Percentiles rank a stretch among this genome's conserved stretches.
Conservation (phyloP, 92 coral and sea anemone genomes). For the Paramuricea clavata region DNA sequence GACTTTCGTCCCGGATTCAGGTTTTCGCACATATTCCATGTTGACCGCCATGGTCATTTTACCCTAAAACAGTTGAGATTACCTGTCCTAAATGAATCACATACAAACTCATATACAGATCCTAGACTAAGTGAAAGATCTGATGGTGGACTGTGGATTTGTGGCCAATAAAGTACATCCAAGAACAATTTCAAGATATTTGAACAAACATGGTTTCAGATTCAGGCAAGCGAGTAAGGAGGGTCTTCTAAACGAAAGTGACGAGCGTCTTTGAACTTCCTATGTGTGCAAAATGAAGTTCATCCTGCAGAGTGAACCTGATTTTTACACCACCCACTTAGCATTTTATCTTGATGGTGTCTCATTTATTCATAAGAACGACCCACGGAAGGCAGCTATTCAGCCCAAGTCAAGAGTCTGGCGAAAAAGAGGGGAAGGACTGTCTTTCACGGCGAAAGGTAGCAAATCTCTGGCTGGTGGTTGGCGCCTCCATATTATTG, state of each 20-base stretch:
- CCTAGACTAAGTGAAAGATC: no score
- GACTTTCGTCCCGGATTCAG: no score
- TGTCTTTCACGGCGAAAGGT: constrained; percentile 65
- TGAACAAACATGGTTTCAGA: not conserved
- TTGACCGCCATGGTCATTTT: no score
- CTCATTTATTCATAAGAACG: no score
- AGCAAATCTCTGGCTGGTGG: constrained; percentile 72
- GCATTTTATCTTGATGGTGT: not conserved
- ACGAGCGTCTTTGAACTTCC: not conserved
- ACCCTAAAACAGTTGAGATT: no score
- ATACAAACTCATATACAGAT: no score
- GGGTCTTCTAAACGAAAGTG: not conserved
- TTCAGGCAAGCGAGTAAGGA: not conserved
- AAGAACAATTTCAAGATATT: not conserved
- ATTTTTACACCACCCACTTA: not conserved
- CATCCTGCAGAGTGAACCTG: not conserved
- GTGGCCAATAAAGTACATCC: not conserved
- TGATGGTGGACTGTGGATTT: no score
- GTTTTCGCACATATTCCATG: no score
- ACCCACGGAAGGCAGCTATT: constrained; percentile 39
- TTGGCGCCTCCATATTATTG: constrained; percentile 60
- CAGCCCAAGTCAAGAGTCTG: constrained; percentile 54
- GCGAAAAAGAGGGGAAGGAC: constrained; percentile 67
- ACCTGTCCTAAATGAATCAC: no score
- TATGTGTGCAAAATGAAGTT: not conserved